Evolutionary conservation across 2,113 vertebrate genomes (phyloP).

Genomic region (Galemys pyrenaicus): DNA sequence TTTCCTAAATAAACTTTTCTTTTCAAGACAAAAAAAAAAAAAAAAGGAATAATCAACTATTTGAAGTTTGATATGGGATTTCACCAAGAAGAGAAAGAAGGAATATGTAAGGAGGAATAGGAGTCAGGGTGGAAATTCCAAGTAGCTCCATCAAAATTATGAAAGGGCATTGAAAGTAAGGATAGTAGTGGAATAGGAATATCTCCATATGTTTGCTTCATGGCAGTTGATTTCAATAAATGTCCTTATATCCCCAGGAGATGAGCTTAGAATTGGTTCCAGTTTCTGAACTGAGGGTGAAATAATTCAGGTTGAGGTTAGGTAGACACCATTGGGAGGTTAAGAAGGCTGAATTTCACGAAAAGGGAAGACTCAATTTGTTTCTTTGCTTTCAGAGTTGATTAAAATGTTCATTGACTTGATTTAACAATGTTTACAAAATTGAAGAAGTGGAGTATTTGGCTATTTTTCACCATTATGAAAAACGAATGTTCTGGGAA

Average conservation of each 20-base stretch:
- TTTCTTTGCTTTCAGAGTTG: conserved; percentile 1
- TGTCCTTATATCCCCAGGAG: background rate
- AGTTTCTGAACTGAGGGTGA: background rate
- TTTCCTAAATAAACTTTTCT: too few relatives aligned
- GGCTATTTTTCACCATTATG: background rate
- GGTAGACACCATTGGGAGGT: background rate
- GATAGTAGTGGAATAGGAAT: background rate
- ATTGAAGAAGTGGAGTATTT: background rate
- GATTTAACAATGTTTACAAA: conserved; percentile 20
- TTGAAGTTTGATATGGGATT: background rate
- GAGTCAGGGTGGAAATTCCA: background rate
- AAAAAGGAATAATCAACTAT: background rate
- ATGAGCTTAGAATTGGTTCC: background rate
- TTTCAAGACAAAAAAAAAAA: too few relatives aligned
- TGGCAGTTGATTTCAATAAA: background rate
- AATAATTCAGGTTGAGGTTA: background rate
- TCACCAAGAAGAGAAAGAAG: background rate
- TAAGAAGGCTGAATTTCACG: background rate
- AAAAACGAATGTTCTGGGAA: background rate
- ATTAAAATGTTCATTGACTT: conserved; percentile 7
- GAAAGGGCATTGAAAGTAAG: background rate
- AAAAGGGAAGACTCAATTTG: conserved; percentile 21
- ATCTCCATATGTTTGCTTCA: background rate
- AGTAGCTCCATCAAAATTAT: background rate
- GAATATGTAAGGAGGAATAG: background rate